Evolutionary conservation across 2,797 vertebrate genomes (phyloP).

Genomic region (Epinephelus awoara): DNA sequence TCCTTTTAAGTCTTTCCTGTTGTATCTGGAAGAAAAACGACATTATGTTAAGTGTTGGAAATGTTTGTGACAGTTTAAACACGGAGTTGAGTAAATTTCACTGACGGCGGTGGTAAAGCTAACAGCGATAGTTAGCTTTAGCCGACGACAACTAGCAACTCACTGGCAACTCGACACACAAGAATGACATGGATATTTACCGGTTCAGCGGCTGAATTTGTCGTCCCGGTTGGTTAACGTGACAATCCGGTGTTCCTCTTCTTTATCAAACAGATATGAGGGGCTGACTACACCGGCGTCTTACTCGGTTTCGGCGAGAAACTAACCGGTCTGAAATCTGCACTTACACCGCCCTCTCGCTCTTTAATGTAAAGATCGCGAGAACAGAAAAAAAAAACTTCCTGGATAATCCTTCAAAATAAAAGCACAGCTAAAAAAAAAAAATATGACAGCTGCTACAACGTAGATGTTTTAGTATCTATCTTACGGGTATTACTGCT

Average conservation of each 20-base stretch:
- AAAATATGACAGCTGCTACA: accelerated
- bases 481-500: too few relatives aligned
- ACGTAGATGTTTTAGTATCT: neutral
- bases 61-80: conserved; percentile 33
- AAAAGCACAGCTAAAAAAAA: conserved; percentile 23
- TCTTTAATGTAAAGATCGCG: conserved; percentile 7
- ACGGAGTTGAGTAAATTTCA: conserved; percentile 33
- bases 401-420: conserved; percentile 45
- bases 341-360: conserved; percentile 58
- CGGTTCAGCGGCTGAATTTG: neutral
- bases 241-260: conserved; percentile 30
- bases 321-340: conserved; percentile 74
- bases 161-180: conserved; percentile 10
- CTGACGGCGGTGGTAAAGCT: conserved; percentile 54
- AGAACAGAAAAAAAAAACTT: accelerated
- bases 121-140: conserved; percentile 71
- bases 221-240: conserved; percentile 24
- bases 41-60: neutral
- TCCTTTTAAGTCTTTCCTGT: neutral
- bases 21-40: conserved; percentile 9
- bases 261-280: conserved; percentile 13
- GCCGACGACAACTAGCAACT: conserved; percentile 49
- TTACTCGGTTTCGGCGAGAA: conserved; percentile 62
- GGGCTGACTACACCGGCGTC: conserved; percentile 58
- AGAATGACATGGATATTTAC: conserved; percentile 25